Evolutionary conservation across 1,140 invertebrate species (phyloP).

Genomic region (Pinna nobilis): DNA sequence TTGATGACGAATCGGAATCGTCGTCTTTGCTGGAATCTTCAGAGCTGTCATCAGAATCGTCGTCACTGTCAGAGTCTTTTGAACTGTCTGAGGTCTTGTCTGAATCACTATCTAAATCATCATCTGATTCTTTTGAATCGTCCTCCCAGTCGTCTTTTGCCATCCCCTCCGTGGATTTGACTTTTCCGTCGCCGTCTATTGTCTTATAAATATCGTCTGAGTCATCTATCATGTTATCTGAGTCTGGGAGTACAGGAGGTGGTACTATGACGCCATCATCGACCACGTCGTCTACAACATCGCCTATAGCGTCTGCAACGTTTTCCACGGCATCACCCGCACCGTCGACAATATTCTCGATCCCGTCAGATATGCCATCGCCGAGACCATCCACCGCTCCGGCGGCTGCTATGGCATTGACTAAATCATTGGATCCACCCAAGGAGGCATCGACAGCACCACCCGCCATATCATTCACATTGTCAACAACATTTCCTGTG

Average conservation of each 20-base stretch:
- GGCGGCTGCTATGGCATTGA: too few species aligned
- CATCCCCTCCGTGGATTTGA: background rate
- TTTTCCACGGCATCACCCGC: background rate
- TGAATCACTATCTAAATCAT: conserved; percentile 6
- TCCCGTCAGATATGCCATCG: too few species aligned
- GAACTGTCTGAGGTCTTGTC: background rate
- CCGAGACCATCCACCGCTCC: too few species aligned
- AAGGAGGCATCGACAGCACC: background rate
- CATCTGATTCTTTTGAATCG: background rate
- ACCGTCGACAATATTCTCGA: background rate
- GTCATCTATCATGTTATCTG: background rate
- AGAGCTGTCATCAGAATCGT: background rate
- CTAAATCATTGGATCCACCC: too few species aligned
- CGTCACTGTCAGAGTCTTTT: background rate
- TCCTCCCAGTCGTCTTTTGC: background rate
- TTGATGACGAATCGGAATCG: too few species aligned
- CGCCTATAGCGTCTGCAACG: conserved; percentile 9
- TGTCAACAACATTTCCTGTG: conserved; percentile 7
- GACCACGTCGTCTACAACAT: background rate
- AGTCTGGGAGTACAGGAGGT: too few species aligned
- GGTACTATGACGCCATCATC: background rate
- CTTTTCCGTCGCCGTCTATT: background rate
- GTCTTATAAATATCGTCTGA: background rate
- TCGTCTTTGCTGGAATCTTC: background rate
- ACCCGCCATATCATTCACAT: conserved; percentile 1